Base-by-base conservation (phyloP, 2,797 vertebrate genomes). In the Cryptoblepharus egeriae region DNA sequence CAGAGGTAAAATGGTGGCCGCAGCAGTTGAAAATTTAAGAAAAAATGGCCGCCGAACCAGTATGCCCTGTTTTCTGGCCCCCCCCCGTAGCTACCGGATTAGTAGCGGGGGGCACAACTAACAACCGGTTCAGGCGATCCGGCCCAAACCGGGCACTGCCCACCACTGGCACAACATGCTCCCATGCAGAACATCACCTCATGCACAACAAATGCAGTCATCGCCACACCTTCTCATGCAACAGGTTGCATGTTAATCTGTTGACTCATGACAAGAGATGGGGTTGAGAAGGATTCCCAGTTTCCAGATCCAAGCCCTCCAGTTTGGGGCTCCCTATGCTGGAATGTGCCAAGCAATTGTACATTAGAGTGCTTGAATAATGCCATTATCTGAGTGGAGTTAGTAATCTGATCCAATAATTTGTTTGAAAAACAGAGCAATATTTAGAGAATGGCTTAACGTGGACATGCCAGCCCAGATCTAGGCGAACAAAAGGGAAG, bases 341-440 rank as follows among this genome's bases (percentile, higher is more conserved):
- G 22, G 8, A 58, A 45, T 58, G 2, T 7, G 12, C 15, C 81
- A 78, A 86, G 68, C 49, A 81, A 42, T 35, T 65, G 63, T 77
- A 35, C 82, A 80, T 88, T 73, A 16, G 15, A 28, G 75, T 70
- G 75, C 65, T 71, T 87, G 87, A 90, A 15, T 28, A 75, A 69
- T 77, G 78, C 63, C 35, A 58, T 77, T 52, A 75, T 52, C 24
- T 64, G 42, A 75, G 70, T 16, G n/a, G 71, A 79, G 28, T 68
- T 81, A 81, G 83, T 91, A 86, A 69, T 89, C 87, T 85, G 87
- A 79, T 87, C 83, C 85, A 88, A 90, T 90, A 87, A 90, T 93
- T 88, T 86, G 70, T 69, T 63, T 78, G 84, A 88, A 87, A 75
- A 68, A 83, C 85, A 90, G 89, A 16, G 52, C 83, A 90, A 89